Percentiles rank a stretch among this genome's conserved stretches.
phyloP scores from a whole-genome alignment of 1,140 invertebrate species.

The Meloidogyne hapla region DNA sequence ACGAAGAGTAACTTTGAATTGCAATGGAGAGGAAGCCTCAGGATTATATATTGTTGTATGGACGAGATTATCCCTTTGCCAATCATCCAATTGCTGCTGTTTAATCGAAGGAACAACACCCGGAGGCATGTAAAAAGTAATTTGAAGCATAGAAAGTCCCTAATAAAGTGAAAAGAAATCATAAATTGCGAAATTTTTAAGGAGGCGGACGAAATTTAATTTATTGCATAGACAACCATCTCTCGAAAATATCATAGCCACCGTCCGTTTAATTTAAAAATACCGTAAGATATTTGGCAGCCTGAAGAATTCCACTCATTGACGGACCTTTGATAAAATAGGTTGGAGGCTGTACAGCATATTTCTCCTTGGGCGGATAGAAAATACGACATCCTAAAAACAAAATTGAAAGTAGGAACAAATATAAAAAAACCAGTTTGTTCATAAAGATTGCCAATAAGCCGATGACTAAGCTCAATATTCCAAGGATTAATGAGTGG shows the following conservation, averaged over 20 bases:
- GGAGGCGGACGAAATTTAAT: background rate
- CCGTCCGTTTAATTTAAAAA: background rate
- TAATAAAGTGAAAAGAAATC: constrained; percentile 20
- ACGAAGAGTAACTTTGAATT: constrained; percentile 30
- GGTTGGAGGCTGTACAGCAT: constrained; percentile 29
- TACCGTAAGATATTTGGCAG: constrained; percentile 35
- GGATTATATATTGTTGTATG: constrained; percentile 31
- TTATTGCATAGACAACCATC: background rate
- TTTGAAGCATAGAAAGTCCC: constrained; percentile 38
- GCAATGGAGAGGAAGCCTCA: background rate
- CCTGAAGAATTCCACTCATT: constrained; percentile 20
- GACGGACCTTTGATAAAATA: constrained; percentile 34
- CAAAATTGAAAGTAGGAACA: background rate
- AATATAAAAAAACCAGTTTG: constrained; percentile 13
- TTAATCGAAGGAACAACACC: constrained; percentile 8
- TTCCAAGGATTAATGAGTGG: constrained; percentile 38
- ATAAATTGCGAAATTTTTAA: background rate
- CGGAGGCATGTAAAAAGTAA: constrained; percentile 29
- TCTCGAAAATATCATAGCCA: background rate
- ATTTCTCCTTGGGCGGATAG: constrained; percentile 36
- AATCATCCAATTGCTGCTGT: constrained; percentile 30
- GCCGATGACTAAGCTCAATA: constrained; percentile 26
- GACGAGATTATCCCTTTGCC: constrained; percentile 38
- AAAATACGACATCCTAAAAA: constrained; percentile 30
- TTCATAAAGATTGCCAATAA: constrained; percentile 24